Conservation (phyloP, 2,797 vertebrate species). For the Tiaroga cobitis region DNA sequence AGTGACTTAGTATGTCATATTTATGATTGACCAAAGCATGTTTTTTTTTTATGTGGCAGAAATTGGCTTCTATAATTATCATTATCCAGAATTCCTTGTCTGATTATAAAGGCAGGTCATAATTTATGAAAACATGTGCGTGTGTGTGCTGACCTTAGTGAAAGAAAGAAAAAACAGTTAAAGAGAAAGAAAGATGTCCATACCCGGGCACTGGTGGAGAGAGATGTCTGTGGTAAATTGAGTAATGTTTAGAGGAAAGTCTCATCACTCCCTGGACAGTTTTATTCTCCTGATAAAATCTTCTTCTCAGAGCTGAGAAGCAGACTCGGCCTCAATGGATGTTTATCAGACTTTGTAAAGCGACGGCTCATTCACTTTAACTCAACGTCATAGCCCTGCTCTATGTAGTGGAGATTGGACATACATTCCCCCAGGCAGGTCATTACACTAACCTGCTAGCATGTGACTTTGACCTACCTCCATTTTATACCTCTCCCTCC, state of each 20-base stretch:
- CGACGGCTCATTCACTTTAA: slow-evolving; percentile 58
- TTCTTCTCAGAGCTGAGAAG: slow-evolving; percentile 50
- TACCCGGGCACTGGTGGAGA: background rate
- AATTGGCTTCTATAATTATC: background rate
- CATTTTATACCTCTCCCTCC: background rate
- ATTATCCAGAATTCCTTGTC: background rate
- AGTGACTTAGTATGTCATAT: background rate
- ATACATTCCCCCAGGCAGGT: slow-evolving; percentile 52
- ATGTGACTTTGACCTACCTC: slow-evolving; percentile 46
- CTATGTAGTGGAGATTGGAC: slow-evolving; percentile 54
- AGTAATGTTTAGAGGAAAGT: slow-evolving; percentile 56
- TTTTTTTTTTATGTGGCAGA: background rate
- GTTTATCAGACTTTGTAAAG: slow-evolving; percentile 64
- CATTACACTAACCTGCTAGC: slow-evolving; percentile 49
- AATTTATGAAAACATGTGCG: background rate
- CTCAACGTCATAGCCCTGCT: slow-evolving; percentile 46
- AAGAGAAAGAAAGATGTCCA: slow-evolving; percentile 18
- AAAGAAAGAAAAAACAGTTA: background rate
- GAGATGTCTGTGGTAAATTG: slow-evolving; percentile 57
- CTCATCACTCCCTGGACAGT: slow-evolving; percentile 60
- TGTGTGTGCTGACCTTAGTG: slow-evolving; percentile 18
- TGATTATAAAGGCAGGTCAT: slow-evolving; percentile 19
- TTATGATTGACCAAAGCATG: background rate
- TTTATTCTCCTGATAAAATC: slow-evolving; percentile 68
- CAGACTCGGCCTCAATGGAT: slow-evolving; percentile 58